These are phyloP conservation scores for Papilio protenor DNA, from an alignment of 2,888 invertebrate genomes.

Conservation along the genomic window DNA sequence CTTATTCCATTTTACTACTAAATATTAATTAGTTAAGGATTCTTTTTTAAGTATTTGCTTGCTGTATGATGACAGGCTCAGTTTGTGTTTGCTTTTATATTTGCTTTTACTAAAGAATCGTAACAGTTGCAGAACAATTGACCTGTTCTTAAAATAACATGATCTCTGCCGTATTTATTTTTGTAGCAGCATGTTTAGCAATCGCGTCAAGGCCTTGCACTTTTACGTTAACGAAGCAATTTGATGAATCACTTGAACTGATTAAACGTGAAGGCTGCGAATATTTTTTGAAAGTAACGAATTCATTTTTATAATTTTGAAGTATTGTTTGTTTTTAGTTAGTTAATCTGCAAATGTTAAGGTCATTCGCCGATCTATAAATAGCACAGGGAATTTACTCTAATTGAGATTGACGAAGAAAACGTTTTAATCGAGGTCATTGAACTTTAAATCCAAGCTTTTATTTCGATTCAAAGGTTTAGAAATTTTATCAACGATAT, in stretches of 20 bases:
- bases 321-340: not conserved
- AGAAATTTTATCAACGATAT: not conserved
- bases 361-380: not conserved
- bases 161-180: conserved; percentile 2
- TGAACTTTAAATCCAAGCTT: not conserved
- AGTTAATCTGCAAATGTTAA: not conserved
- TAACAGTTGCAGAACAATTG: not conserved
- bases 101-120: not conserved
- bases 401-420: not conserved
- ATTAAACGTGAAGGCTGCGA: conserved; percentile 37
- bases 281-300: conserved; percentile 27
- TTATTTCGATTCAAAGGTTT: not conserved
- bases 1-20: not conserved
- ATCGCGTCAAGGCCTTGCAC: conserved; percentile 30
- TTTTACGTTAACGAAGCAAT: conserved; percentile 39
- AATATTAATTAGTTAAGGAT: not conserved
- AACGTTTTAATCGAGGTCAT: not conserved
- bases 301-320: not conserved
- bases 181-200: conserved; percentile 10
- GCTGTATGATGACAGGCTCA: not conserved
- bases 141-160: not conserved
- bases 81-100: not conserved
- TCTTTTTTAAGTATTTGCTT: not conserved
- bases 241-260: conserved; percentile 40
- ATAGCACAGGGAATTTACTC: not conserved